phyloP scores from a whole-genome alignment of 2,797 vertebrate species.

The Dermochelys coriacea region DNA sequence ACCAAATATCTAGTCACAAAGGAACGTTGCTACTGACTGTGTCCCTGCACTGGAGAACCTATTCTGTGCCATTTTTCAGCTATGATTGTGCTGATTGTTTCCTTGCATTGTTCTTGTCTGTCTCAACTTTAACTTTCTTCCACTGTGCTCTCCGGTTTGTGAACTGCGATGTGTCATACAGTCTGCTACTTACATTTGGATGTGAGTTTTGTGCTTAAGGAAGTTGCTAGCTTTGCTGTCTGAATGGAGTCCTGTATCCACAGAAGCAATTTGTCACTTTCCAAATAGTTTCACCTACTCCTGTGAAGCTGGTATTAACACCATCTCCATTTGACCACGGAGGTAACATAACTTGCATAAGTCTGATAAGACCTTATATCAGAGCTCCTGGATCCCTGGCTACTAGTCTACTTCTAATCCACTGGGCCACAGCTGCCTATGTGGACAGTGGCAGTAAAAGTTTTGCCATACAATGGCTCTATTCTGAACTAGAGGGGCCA shows the following conservation, averaged over 20 bases:
- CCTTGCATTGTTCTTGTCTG: conserved; percentile 69
- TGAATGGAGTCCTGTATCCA: not conserved
- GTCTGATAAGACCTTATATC: fast-evolving
- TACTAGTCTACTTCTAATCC: fast-evolving
- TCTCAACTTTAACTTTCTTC: conserved; percentile 69
- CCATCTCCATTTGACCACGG: not conserved
- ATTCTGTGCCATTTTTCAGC: conserved; percentile 49
- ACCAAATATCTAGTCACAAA: conserved; percentile 48
- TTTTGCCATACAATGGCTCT: not conserved
- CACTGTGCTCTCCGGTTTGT: conserved; percentile 44
- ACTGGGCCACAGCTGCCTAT: not conserved
- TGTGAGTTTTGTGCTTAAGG: not conserved
- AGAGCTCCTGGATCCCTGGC: not conserved
- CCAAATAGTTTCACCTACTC: not conserved
- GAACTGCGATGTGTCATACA: not conserved
- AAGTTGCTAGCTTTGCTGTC: not conserved
- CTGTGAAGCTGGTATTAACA: not conserved
- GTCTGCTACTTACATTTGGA: not conserved
- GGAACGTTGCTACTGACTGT: conserved; percentile 37
- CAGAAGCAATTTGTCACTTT: not conserved
- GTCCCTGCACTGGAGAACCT: conserved; percentile 22
- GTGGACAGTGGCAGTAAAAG: not conserved
- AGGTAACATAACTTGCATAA: not conserved
- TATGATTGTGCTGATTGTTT: conserved; percentile 65
- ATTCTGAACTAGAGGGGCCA: not conserved